phyloP scores from a whole-genome alignment of 1,140 invertebrate genomes.

The Musca vetustissima region DNA sequence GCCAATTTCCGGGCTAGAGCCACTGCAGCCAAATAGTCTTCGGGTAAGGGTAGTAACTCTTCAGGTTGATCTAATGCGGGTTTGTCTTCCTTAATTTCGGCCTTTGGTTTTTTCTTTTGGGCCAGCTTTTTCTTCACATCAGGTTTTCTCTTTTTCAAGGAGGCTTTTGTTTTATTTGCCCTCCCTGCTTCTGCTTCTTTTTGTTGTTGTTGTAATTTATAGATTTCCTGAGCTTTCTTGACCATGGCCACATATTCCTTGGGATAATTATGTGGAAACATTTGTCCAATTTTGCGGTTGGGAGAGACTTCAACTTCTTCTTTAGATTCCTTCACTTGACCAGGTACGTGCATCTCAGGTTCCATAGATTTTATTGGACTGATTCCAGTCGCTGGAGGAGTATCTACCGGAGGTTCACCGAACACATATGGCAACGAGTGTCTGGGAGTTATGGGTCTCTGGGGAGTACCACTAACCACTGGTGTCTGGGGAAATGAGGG shows the following conservation, averaged over 20 bases:
- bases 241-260: slow-evolving; percentile 7
- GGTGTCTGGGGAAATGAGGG: not conserved
- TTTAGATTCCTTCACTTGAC: too few relatives aligned
- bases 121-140: not conserved
- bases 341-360: too few relatives aligned
- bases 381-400: too few relatives aligned
- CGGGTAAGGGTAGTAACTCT: not conserved
- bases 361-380: too few relatives aligned
- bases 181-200: not conserved
- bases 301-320: not conserved
- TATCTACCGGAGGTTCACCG: not conserved
- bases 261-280: not conserved
- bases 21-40: not conserved
- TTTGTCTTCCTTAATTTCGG: not conserved
- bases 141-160: not conserved
- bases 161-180: not conserved
- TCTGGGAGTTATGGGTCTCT: not conserved
- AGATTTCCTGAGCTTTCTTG: slow-evolving; percentile 1
- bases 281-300: not conserved
- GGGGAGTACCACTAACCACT: not conserved
- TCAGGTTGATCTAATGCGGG: not conserved
- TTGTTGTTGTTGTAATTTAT: slow-evolving; percentile 2
- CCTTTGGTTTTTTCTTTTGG: not conserved
- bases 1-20: not conserved
- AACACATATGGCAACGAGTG: not conserved